A percentile compares a stretch with the other conserved stretches of the same genome.
Conservation (phyloP, 2,888 invertebrate species). For the Rhingia rostrata region DNA sequence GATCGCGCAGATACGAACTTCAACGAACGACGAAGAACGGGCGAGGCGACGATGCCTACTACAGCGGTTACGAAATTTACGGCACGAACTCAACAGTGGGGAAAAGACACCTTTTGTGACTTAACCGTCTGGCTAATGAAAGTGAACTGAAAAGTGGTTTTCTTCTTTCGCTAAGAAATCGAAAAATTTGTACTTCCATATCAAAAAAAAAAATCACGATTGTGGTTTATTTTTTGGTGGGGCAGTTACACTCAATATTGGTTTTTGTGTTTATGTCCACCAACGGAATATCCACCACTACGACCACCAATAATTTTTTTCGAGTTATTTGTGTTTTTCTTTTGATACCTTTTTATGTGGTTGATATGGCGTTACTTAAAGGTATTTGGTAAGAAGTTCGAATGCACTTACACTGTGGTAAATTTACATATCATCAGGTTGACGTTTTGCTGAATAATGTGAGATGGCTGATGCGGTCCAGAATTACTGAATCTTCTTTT, state of each 20-base stretch:
- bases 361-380: slow-evolving; percentile 20
- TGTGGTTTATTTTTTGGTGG: slow-evolving; percentile 25
- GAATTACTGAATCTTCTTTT: too few species aligned
- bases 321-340: slow-evolving; percentile 18
- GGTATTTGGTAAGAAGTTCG: slow-evolving; percentile 51
- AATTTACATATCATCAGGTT: slow-evolving; percentile 9
- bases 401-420: slow-evolving; percentile 43
- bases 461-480: too few species aligned
- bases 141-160: slow-evolving; percentile 79
- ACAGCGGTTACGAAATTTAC: slow-evolving; percentile 27
- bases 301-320: slow-evolving; percentile 1
- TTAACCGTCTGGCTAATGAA: slow-evolving; percentile 78
- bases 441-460: neutral
- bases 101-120: slow-evolving; percentile 61
- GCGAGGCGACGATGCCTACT: neutral
- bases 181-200: slow-evolving; percentile 30
- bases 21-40: slow-evolving; percentile 29
- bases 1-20: slow-evolving; percentile 22
- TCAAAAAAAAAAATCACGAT: slow-evolving; percentile 41
- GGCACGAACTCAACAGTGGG: slow-evolving; percentile 11
- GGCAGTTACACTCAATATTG: slow-evolving; percentile 31
- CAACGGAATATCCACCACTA: neutral
- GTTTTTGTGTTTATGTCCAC: slow-evolving; percentile 27
- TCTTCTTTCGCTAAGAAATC: slow-evolving; percentile 75
- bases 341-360: slow-evolving; percentile 32